A percentile compares a stretch with the other conserved stretches of the same genome.
Conservation (phyloP, 2,888 invertebrate genomes). For the Melieria crassipennis region DNA sequence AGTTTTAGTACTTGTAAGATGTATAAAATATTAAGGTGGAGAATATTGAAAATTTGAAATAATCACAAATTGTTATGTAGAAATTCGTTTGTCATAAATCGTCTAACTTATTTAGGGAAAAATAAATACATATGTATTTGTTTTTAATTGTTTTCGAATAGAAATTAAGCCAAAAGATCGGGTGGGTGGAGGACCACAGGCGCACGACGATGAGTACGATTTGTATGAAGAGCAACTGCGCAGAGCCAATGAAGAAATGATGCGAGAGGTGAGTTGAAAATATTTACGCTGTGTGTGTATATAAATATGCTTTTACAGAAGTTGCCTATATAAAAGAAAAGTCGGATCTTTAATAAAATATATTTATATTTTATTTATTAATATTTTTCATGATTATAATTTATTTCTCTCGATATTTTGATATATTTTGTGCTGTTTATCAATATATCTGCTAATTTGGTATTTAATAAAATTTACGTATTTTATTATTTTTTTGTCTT, state of each 20-base stretch:
- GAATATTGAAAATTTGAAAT: background rate
- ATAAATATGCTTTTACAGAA: too few species aligned
- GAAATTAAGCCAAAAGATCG: conserved; percentile 60
- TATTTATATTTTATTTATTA: too few species aligned
- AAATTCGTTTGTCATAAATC: too few species aligned
- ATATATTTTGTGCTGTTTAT: too few species aligned
- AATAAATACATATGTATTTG: too few species aligned
- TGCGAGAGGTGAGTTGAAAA: conserved; percentile 59
- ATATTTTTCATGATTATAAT: too few species aligned
- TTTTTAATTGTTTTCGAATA: conserved; percentile 29
- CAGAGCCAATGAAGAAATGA: conserved; percentile 62
- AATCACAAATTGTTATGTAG: background rate
- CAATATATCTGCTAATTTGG: conserved; percentile 9
- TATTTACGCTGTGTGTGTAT: too few species aligned
- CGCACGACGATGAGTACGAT: conserved; percentile 48
- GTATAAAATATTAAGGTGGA: conserved; percentile 11
- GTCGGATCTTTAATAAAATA: background rate
- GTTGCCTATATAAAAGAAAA: conserved; percentile 23
- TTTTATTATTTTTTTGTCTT: conserved; percentile 10
- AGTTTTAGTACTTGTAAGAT: background rate
- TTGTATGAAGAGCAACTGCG: conserved; percentile 60
- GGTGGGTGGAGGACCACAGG: conserved; percentile 42
- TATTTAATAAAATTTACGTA: background rate
- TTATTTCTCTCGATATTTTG: too few species aligned
- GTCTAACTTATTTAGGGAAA: too few species aligned